Conservation (phyloP, 2,113 vertebrate species). For the Albula glossodonta region DNA sequence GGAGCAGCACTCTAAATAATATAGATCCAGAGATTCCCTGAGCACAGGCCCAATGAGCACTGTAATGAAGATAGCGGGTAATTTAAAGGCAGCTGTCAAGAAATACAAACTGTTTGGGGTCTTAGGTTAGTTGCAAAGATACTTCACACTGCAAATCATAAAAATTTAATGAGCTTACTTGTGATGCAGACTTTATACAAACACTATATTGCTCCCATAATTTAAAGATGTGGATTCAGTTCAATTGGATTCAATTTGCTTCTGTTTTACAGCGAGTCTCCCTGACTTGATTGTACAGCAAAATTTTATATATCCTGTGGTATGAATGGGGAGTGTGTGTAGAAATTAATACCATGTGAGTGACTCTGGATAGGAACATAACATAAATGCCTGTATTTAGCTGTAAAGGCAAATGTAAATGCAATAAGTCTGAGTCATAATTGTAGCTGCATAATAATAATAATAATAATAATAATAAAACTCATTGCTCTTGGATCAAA, state of each 20-base stretch:
- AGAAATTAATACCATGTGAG: no score
- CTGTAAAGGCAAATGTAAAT: no score
- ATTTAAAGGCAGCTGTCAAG: not conserved
- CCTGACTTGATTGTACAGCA: not conserved
- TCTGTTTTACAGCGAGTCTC: not conserved
- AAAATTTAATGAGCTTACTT: not conserved
- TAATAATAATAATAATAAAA: no score
- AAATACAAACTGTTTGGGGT: not conserved
- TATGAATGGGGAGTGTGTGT: no score
- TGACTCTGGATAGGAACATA: no score
- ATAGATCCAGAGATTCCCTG: not conserved
- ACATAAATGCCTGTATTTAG: no score
- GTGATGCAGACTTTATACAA: not conserved
- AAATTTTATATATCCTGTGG: no score
- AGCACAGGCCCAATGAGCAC: not conserved
- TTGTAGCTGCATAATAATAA: no score
- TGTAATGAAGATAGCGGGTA: not conserved
- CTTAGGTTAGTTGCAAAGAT: not conserved
- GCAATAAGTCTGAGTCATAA: no score
- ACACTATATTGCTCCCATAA: not conserved
- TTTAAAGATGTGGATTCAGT: not conserved
- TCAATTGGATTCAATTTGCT: not conserved
- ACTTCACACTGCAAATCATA: not conserved
- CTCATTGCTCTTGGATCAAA: no score
- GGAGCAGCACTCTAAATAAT: not conserved